A percentile compares a stretch with the other conserved stretches of the same genome.
Evolutionary conservation across 2,797 vertebrate genomes (phyloP).

Genomic region (Masticophis lateralis): DNA sequence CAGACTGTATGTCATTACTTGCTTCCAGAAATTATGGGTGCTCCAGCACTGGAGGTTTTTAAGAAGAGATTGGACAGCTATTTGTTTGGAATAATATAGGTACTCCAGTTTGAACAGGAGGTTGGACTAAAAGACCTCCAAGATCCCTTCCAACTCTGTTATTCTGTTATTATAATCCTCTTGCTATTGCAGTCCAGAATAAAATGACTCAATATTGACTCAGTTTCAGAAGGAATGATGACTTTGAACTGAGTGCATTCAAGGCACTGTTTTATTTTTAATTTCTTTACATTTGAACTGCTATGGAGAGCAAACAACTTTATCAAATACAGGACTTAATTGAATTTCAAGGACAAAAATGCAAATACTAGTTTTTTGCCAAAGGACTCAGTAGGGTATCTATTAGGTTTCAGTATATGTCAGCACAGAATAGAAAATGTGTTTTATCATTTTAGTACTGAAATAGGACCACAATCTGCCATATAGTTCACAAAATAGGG

Average conservation of each 20-base stretch:
- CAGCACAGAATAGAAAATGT: slow-evolving; percentile 35
- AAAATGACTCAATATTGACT: slow-evolving; percentile 38
- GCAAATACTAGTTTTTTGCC: slow-evolving; percentile 22
- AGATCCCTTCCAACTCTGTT: neutral
- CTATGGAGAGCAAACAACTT: slow-evolving; percentile 46
- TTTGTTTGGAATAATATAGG: neutral
- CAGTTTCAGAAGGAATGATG: slow-evolving; percentile 44
- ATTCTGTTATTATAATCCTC: neutral
- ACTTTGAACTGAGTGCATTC: slow-evolving; percentile 46
- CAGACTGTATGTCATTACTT: neutral
- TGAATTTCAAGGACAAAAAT: slow-evolving; percentile 54
- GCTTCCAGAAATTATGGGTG: no score
- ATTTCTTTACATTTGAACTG: slow-evolving; percentile 56
- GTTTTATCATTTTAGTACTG: neutral
- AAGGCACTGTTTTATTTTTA: slow-evolving; percentile 50
- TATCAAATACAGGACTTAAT: slow-evolving; percentile 58
- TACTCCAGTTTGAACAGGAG: neutral
- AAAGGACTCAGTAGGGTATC: slow-evolving; percentile 42
- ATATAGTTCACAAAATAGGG: neutral
- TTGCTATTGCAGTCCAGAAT: slow-evolving; percentile 27
- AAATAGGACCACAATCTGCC: neutral
- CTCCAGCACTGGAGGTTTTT: no score
- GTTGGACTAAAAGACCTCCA: neutral
- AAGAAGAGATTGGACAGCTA: neutral
- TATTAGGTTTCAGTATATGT: slow-evolving; percentile 18